Evolutionary conservation across 2,888 invertebrate genomes (phyloP).

Genomic region (Platycheirus albimanus): DNA sequence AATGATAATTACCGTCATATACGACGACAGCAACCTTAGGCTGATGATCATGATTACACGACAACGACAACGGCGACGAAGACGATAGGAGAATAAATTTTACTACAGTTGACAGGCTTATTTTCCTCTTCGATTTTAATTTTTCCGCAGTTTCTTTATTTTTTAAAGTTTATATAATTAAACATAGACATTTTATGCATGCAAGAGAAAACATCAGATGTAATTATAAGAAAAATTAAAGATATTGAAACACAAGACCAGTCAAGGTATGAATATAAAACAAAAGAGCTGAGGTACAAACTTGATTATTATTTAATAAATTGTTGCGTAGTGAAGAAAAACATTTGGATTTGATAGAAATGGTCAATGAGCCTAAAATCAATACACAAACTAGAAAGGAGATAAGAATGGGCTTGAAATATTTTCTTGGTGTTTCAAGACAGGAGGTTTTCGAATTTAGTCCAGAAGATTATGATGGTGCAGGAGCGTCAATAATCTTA

Average conservation of each 20-base stretch:
- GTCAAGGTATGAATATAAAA: not conserved
- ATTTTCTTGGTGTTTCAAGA: too few species aligned
- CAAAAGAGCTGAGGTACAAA: not conserved
- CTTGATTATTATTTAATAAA: not conserved
- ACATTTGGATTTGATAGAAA: too few species aligned
- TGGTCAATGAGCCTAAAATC: too few species aligned
- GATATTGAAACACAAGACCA: not conserved
- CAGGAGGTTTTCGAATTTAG: too few species aligned
- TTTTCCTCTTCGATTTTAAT: not conserved
- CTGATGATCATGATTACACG: conserved; percentile 15
- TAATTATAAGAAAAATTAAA: too few species aligned
- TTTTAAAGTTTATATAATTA: not conserved
- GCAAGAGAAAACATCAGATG: too few species aligned
- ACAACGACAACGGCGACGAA: not conserved
- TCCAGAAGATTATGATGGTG: too few species aligned
- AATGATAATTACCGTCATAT: conserved; percentile 59
- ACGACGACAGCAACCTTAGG: not conserved
- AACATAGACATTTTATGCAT: too few species aligned
- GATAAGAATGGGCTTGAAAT: too few species aligned
- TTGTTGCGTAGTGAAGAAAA: too few species aligned
- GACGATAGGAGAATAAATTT: not conserved
- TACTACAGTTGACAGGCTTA: not conserved
- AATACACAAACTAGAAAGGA: too few species aligned
- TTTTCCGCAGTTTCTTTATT: not conserved
- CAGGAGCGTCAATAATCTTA: too few species aligned